Conservation (phyloP, 1,140 invertebrate species). For the Aphelenchoides besseyi region DNA sequence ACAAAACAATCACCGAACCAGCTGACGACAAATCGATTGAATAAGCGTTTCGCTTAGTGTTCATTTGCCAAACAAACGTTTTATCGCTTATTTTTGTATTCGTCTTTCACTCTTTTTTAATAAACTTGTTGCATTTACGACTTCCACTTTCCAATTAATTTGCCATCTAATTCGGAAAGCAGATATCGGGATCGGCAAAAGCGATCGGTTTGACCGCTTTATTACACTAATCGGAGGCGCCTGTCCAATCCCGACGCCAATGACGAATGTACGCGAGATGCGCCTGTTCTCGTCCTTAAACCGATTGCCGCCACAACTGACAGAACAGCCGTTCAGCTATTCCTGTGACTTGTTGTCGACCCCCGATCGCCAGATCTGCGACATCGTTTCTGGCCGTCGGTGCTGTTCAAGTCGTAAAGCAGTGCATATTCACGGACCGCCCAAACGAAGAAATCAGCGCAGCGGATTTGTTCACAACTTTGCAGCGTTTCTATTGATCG, state of each 20-base stretch:
- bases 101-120: neutral
- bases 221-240: constrained; percentile 2
- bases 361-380: constrained; percentile 4
- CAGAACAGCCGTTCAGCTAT: neutral
- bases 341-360: neutral
- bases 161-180: too few species aligned
- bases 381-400: neutral
- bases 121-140: too few species aligned
- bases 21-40: neutral
- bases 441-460: too few species aligned
- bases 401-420: too few species aligned
- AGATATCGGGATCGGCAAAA: too few species aligned
- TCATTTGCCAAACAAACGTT: neutral
- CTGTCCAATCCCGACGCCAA: neutral
- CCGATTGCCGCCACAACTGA: neutral
- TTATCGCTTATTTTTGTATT: neutral
- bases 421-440: too few species aligned
- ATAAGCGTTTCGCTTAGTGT: neutral
- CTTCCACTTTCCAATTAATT: too few species aligned
- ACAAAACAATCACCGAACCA: neutral
- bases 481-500: neutral
- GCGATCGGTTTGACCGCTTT: neutral
- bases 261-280: neutral
- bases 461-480: too few species aligned
- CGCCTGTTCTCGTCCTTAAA: constrained; percentile 1